phyloP scores from a whole-genome alignment of 2,113 vertebrate species.

The Coryphaenoides rupestris region DNA sequence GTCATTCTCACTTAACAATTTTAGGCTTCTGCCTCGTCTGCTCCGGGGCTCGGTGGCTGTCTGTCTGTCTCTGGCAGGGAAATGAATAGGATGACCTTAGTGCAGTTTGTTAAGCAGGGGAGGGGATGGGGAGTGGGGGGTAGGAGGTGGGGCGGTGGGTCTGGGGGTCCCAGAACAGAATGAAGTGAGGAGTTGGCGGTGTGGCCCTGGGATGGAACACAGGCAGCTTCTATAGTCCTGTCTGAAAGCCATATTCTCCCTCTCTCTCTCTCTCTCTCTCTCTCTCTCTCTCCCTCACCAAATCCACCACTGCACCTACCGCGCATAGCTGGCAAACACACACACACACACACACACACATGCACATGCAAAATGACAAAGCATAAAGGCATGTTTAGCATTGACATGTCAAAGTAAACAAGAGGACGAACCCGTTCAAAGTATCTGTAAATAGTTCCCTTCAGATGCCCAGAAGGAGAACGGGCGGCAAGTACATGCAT shows the following conservation, averaged over 20 bases:
- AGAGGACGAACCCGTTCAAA: background rate
- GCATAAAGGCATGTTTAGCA: slow-evolving; percentile 17
- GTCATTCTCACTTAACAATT: slow-evolving; percentile 35
- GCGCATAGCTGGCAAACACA: slow-evolving; percentile 13
- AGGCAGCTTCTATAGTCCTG: slow-evolving; percentile 26
- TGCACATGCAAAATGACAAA: slow-evolving; percentile 34
- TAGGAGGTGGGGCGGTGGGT: slow-evolving; percentile 27
- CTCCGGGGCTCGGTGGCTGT: slow-evolving; percentile 4
- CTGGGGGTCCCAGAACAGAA: slow-evolving; percentile 34
- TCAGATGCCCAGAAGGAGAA: background rate
- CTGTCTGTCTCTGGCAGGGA: slow-evolving; percentile 19
- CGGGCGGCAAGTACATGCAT: background rate
- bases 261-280: slow-evolving; percentile 27
- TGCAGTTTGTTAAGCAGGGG: slow-evolving; percentile 55
- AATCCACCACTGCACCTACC: slow-evolving; percentile 11
- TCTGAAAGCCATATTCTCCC: slow-evolving; percentile 48
- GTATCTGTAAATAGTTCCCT: slow-evolving; percentile 1
- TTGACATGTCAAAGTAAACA: background rate
- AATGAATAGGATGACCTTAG: slow-evolving; percentile 50
- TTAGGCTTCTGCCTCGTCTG: slow-evolving; percentile 10
- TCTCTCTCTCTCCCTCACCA: slow-evolving; percentile 21
- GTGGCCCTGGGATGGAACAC: slow-evolving; percentile 26
- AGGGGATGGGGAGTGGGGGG: slow-evolving; percentile 49
- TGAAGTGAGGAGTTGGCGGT: slow-evolving; percentile 40
- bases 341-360: slow-evolving; percentile 34